phyloP scores from a whole-genome alignment of 2,113 vertebrate genomes.

The Pelobates fuscus region DNA sequence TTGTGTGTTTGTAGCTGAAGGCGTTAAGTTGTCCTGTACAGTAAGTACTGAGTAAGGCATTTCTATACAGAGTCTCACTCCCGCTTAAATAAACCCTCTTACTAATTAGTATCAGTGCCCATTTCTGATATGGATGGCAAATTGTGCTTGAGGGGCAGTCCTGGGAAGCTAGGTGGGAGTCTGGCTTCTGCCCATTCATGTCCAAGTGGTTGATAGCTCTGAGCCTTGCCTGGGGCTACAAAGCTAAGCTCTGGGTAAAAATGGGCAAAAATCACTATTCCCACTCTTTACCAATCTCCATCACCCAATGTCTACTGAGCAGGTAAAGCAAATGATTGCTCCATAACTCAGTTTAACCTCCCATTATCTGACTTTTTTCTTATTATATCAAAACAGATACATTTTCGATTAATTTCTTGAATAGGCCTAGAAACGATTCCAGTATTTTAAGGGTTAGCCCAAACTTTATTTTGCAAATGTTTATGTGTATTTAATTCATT shows the following conservation, averaged over 20 bases:
- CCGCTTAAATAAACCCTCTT: background rate
- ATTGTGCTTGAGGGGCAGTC: background rate
- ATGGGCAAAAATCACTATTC: slow-evolving; percentile 6
- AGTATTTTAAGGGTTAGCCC: background rate
- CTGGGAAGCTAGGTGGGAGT: slow-evolving; percentile 34
- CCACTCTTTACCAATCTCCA: slow-evolving; percentile 9
- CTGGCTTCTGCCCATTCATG: slow-evolving; percentile 46
- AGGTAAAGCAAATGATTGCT: slow-evolving; percentile 34
- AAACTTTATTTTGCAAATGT: background rate
- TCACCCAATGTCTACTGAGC: slow-evolving; percentile 17
- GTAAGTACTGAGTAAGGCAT: background rate
- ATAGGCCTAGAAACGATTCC: background rate
- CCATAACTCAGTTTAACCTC: slow-evolving; percentile 9
- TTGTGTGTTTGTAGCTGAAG: too few species aligned
- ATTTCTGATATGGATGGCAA: slow-evolving; percentile 29
- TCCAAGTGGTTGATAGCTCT: slow-evolving; percentile 49
- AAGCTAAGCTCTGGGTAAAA: slow-evolving; percentile 39
- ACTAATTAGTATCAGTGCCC: slow-evolving; percentile 12
- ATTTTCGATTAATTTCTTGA: background rate
- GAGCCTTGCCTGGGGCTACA: slow-evolving; percentile 59
- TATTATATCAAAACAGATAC: background rate
- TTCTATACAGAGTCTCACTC: background rate
- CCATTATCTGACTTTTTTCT: background rate
- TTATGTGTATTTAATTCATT: too few species aligned
- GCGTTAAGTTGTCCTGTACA: background rate